Conservation (phyloP, 2,113 vertebrate species). For the Saccopteryx leptura region DNA sequence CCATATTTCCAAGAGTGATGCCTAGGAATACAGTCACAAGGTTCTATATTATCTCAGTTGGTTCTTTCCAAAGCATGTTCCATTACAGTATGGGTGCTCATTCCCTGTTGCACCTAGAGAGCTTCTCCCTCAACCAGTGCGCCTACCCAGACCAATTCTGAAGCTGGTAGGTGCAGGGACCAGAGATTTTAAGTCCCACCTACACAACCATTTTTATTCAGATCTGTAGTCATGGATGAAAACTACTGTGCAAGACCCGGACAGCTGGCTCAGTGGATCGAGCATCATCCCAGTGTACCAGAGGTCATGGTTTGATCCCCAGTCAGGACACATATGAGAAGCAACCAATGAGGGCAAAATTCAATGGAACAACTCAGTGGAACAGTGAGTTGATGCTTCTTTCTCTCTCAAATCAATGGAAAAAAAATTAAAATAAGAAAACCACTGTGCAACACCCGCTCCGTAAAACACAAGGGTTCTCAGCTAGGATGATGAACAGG, state of each 20-base stretch:
- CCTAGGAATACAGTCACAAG: neutral
- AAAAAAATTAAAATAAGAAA: neutral
- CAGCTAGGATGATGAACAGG: neutral
- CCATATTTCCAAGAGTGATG: neutral
- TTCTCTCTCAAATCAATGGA: no score
- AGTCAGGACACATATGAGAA: no score
- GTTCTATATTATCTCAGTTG: neutral
- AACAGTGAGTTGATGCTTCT: no score
- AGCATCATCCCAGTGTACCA: no score
- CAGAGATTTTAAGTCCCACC: neutral
- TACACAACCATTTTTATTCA: neutral
- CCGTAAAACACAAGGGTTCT: neutral
- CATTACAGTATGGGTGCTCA: neutral
- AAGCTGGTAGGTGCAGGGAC: neutral
- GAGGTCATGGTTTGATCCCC: no score
- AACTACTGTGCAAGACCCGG: neutral
- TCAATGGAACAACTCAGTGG: no score
- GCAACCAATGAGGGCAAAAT: no score
- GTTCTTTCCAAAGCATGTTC: neutral
- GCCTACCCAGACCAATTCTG: neutral
- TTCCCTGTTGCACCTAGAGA: neutral
- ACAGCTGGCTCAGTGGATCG: no score
- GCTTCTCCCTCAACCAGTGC: neutral
- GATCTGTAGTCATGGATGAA: neutral
- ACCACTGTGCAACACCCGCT: accelerated